Conservation (phyloP, 2,888 invertebrate genomes). For the Acholoe squamosa region DNA sequence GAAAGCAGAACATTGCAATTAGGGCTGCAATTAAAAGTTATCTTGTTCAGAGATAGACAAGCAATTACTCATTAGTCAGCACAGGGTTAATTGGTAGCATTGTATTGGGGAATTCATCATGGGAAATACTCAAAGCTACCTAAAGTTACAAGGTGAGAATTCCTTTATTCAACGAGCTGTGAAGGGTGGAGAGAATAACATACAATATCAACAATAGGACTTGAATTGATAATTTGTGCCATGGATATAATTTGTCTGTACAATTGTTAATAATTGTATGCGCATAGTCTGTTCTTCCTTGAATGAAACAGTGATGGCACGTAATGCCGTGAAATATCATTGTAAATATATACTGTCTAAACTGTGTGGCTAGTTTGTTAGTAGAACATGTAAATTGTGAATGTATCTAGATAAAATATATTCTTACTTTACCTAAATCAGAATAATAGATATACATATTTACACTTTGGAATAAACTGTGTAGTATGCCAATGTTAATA, state of each 20-base stretch:
- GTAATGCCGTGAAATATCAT: neutral
- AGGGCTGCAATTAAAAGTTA: neutral
- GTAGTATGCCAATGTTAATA: slow-evolving; percentile 19
- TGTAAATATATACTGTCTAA: neutral
- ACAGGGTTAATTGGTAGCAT: slow-evolving; percentile 5
- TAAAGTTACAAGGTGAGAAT: neutral
- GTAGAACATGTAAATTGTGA: slow-evolving; percentile 4
- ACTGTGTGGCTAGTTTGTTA: neutral
- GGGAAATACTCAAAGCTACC: neutral
- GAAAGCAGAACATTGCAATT: slow-evolving; percentile 18
- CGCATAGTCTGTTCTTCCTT: neutral
- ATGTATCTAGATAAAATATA: neutral
- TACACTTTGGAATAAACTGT: slow-evolving; percentile 9
- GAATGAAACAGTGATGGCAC: neutral
- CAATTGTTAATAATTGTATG: slow-evolving; percentile 13
- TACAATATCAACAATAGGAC: neutral
- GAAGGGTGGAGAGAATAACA: neutral
- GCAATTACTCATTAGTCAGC: neutral
- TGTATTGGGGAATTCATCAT: too few relatives aligned
- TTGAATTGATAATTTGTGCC: neutral
- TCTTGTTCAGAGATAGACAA: neutral
- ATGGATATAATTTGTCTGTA: neutral
- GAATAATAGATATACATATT: slow-evolving; percentile 1
- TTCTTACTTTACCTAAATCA: neutral
- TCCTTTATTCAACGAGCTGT: neutral